Evolutionary conservation across 2,797 vertebrate species (phyloP).

Genomic region (Psittacula derbiana): DNA sequence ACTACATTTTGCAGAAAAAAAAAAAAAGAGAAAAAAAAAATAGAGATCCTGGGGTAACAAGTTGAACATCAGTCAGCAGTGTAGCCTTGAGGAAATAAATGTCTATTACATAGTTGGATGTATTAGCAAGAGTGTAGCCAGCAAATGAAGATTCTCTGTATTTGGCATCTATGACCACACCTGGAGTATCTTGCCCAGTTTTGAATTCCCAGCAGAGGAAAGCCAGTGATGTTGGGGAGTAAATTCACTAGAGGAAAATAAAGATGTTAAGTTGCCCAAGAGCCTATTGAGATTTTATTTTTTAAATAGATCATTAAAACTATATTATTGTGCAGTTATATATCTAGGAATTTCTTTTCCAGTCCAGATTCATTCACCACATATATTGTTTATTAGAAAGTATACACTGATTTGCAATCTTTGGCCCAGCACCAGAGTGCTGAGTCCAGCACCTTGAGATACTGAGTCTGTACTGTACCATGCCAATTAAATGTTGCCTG

Average conservation of each 20-base stretch:
- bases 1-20: not conserved
- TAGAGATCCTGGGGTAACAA: not conserved
- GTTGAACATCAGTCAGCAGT: not conserved
- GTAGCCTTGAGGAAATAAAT: not conserved
- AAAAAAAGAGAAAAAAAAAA: not conserved
- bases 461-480: not conserved
- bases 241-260: not conserved
- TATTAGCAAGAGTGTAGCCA: not conserved
- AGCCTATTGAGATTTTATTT: not conserved
- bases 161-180: not conserved
- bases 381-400: not conserved
- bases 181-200: not conserved
- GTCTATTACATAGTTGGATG: not conserved
- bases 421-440: not conserved
- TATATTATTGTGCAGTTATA: not conserved
- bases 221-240: not conserved
- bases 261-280: not conserved
- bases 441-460: not conserved
- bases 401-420: not conserved
- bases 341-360: not conserved
- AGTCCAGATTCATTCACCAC: not conserved
- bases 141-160: not conserved
- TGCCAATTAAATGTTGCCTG: not conserved
- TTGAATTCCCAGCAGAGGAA: not conserved
- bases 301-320: not conserved